Evolutionary conservation across 2,113 vertebrate genomes (phyloP).

Genomic region (Tonatia bakeri): DNA sequence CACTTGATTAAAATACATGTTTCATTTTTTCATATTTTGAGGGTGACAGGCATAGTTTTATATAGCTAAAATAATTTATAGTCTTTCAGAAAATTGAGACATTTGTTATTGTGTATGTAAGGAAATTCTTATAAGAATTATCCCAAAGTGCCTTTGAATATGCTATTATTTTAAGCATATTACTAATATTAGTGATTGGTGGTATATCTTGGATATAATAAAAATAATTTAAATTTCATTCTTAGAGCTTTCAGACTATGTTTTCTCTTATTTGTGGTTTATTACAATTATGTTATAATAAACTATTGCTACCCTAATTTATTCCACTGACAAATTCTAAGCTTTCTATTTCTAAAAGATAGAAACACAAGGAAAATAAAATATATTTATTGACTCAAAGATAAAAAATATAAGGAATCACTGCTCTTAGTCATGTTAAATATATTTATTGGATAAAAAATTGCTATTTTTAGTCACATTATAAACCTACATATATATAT

Average conservation of each 20-base stretch:
- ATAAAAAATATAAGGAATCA: neutral
- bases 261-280: neutral
- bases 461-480: neutral
- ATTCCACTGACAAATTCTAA: neutral
- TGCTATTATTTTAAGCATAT: neutral
- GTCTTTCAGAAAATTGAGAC: slow-evolving; percentile 19
- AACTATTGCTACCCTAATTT: neutral
- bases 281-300: neutral
- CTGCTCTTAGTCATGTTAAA: neutral
- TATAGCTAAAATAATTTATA: slow-evolving; percentile 44
- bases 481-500: neutral
- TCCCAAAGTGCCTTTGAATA: neutral
- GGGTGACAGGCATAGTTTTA: slow-evolving; percentile 31
- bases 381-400: neutral
- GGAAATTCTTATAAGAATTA: neutral
- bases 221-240: neutral
- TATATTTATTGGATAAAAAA: neutral
- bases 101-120: neutral
- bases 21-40: slow-evolving; percentile 38
- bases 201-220: neutral
- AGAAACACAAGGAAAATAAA: neutral
- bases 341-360: neutral
- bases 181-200: neutral
- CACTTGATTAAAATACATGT: slow-evolving; percentile 32
- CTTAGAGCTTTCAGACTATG: neutral